These are phyloP conservation scores for Nematostella vectensis DNA, from an alignment of 92 coral and sea anemone genomes.

Conservation along the genomic window DNA sequence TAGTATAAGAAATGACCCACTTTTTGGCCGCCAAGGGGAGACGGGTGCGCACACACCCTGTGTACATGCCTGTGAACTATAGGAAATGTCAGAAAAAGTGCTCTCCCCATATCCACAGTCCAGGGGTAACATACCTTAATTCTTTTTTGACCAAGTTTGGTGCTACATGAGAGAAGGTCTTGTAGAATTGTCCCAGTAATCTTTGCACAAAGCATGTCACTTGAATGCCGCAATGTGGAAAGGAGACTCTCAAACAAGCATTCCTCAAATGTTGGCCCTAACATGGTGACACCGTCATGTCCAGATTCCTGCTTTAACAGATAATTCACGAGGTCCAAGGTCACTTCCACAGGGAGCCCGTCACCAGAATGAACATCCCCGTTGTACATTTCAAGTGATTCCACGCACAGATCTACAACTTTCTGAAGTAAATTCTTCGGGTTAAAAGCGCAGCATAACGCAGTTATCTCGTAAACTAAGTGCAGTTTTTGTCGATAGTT, in stretches of 20 bases:
- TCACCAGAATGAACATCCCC: constrained; percentile 15
- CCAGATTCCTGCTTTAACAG: constrained; percentile 31
- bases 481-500: constrained; percentile 33
- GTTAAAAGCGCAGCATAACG: constrained; percentile 44
- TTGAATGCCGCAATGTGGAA: constrained; percentile 32
- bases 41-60: too few relatives aligned
- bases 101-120: too few relatives aligned
- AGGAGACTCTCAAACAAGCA: constrained; percentile 48
- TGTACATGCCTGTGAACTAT: too few relatives aligned
- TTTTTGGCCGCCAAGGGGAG: too few relatives aligned
- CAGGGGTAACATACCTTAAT: too few relatives aligned
- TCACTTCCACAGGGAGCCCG: constrained; percentile 44
- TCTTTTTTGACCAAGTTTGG: constrained; percentile 2
- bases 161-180: constrained; percentile 33
- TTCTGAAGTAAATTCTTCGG: constrained; percentile 25
- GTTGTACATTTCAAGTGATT: constrained; percentile 17
- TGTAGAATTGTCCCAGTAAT: constrained; percentile 65
- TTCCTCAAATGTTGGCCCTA: constrained; percentile 36
- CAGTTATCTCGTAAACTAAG: constrained; percentile 46
- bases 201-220: constrained; percentile 54
- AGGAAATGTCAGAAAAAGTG: too few relatives aligned
- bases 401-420: constrained; percentile 29
- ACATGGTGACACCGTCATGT: constrained; percentile 4
- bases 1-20: too few relatives aligned
- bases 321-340: constrained; percentile 70